Evolutionary conservation across 2,797 vertebrate genomes (phyloP), one percentile per base, ranked within the genome.

Genomic region (Hephaestus fuliginosus): DNA sequence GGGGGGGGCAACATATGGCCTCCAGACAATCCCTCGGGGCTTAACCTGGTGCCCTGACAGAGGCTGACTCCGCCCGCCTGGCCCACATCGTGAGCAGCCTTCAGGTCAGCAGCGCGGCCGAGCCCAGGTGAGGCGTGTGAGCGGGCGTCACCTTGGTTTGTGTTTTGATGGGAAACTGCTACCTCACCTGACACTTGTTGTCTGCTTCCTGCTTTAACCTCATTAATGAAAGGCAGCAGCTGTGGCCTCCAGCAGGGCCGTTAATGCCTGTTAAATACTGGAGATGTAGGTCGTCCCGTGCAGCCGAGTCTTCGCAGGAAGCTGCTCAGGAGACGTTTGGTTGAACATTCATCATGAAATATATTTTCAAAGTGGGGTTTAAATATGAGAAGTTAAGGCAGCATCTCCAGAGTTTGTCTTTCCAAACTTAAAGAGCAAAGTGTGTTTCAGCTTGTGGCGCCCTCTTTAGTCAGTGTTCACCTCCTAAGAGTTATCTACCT

Each of bases 1-100:
- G 25, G 25, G 25, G 36, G 7, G 64, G 10, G 25, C 25, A 74
- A 62, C 94, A 95, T 95, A 94, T 95, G 94, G 94, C 76, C 78
- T 28, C 49, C 61, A 85, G 88, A 70, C 84, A 91, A 94, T 93
- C 92, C 88, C 79, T 49, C 13, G 13, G 46, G 74, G 85, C 84
- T 94, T 95, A 95, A 83, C 85, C 91, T 86, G 69, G 46, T 90
- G 68, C 51, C 61, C 80, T 87, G 68, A 83, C 66, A 22, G 74
- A 8, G n/a, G 52, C 60, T 74, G 70, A 67, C 74, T 70, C 70
- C 48, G 18, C 70, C 86, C 76, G 30, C 71, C 78, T 76, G 80
- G 68, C 87, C 77, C 62, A 85, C 20, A 77, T 83, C 60, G 70
- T 80, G 73, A 25, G 25, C 25, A 25, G 25, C 25, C 25, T 25